Base-by-base conservation (phyloP, 2,797 vertebrate genomes). In the Pangasius djambal region DNA sequence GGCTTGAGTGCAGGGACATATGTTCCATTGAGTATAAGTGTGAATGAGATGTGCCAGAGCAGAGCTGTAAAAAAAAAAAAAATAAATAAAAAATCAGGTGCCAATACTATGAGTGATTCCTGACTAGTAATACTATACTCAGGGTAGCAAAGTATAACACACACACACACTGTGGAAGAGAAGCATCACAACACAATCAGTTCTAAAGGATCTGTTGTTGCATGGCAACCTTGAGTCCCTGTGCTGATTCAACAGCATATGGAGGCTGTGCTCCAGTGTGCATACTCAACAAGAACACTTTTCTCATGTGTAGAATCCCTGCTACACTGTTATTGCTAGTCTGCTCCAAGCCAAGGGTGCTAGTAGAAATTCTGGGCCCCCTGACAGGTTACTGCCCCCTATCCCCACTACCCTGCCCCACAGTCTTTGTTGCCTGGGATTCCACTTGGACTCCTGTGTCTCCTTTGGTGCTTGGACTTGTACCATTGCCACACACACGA, bases 151-250 rank as follows among this genome's bases (percentile, higher is more conserved):
- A 90, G 20, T 34, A 28, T n/a, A 40, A 55, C n/a, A 55, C 52
- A 61, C 55, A 40, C 22, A 63, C 37, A 83, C 25, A 65, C 7
- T 2, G 37, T 83, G 25, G 82, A 13, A 65, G 13, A 18, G 40
- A n/a, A 65, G 40, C 82, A 85, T 55, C 37, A 31, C 69, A 77
- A 44, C 61, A 50, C 31, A 85, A n/a, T 15, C 67, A 18, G 78
- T 70, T 48, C 69, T 65, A 59, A 87, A 70, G 31, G 61, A 65
- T 87, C 86, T 90, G 20, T 37, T 67, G 87, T 88, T 87, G 89
- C 87, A 81, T 90, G 89, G 86, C 86, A 88, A 90, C 89, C 65
- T 85, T 55, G 37, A 40, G 55, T 59, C 61, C 69, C 85, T 55
- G 9, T 85, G 52, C 72, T 48, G 74, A 84, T 78, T 81, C 86